phyloP scores from a whole-genome alignment of 2,888 invertebrate species.

The Clostera curtula region DNA sequence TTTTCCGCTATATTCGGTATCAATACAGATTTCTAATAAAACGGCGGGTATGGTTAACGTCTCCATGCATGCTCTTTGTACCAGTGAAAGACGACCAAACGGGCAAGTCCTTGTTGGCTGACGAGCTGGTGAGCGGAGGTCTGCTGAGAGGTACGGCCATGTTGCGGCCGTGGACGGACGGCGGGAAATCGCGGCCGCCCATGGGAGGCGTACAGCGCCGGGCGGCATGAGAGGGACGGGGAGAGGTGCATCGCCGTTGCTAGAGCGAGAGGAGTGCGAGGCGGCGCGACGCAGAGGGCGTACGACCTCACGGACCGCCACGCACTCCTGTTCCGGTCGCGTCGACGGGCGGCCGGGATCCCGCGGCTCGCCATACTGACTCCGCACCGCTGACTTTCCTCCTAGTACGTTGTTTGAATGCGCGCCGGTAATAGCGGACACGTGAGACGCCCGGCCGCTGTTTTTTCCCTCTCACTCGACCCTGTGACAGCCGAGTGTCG shows the following conservation, averaged over 20 bases:
- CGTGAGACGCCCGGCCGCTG: slow-evolving; percentile 63
- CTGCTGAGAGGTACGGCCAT: slow-evolving; percentile 60
- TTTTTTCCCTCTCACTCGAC: slow-evolving; percentile 65
- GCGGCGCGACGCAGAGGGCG: slow-evolving; percentile 77
- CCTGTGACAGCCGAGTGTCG: slow-evolving; percentile 60
- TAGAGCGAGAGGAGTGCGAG: slow-evolving; percentile 60
- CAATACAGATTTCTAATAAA: no score
- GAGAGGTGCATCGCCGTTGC: slow-evolving; percentile 28
- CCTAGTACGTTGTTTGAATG: slow-evolving; percentile 64
- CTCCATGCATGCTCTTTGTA: background rate
- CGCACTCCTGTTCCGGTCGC: slow-evolving; percentile 73
- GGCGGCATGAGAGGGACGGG: slow-evolving; percentile 46
- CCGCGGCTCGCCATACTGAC: slow-evolving; percentile 67
- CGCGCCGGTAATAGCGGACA: slow-evolving; percentile 67
- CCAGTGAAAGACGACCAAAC: slow-evolving; percentile 5
- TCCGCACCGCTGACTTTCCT: slow-evolving; percentile 55
- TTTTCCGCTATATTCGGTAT: no score
- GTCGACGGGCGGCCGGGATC: slow-evolving; percentile 72
- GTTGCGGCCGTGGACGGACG: slow-evolving; percentile 57
- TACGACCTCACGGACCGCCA: slow-evolving; percentile 64
- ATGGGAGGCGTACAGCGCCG: slow-evolving; percentile 69
- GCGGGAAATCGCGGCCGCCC: slow-evolving; percentile 73
- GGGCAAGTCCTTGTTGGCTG: slow-evolving; percentile 32
- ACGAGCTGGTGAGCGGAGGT: slow-evolving; percentile 41
- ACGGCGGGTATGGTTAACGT: no score